A percentile compares a stretch with the other conserved stretches of the same genome.
Evolutionary conservation across 1,140 invertebrate genomes (phyloP).

Genomic region (Aplysia californica): DNA sequence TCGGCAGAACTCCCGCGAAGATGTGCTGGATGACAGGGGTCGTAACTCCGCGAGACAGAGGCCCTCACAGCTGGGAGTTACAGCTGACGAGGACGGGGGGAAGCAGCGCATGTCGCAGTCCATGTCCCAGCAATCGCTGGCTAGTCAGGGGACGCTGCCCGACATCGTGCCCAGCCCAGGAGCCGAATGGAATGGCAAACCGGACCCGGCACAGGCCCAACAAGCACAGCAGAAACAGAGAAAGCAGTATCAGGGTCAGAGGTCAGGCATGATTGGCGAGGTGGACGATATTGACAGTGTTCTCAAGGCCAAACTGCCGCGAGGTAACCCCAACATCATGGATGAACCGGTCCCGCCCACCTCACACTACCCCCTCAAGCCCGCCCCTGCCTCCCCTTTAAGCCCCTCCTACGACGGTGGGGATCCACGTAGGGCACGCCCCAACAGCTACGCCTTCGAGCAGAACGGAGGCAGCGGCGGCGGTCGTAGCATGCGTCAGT

Average conservation of each 20-base stretch:
- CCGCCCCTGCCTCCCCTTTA: conserved; percentile 39
- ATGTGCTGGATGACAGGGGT: conserved; percentile 47
- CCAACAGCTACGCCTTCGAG: conserved; percentile 43
- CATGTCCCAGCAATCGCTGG: conserved; percentile 43
- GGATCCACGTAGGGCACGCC: conserved; percentile 24
- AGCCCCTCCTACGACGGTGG: conserved; percentile 1
- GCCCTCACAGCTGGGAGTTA: conserved; percentile 48
- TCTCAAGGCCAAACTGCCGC: conserved; percentile 35
- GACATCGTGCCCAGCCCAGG: conserved; percentile 49
- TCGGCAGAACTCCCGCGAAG: conserved; percentile 54
- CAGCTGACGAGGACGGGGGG: conserved; percentile 29
- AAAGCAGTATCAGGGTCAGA: conserved; percentile 33
- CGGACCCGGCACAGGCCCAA: too few species aligned
- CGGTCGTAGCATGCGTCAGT: conserved; percentile 25
- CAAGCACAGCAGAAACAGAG: conserved; percentile 34
- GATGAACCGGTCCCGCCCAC: conserved; percentile 56
- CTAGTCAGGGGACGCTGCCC: too few species aligned
- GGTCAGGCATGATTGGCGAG: conserved; percentile 48
- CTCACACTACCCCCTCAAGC: conserved; percentile 52
- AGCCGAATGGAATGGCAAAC: conserved; percentile 13
- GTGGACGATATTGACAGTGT: conserved; percentile 62
- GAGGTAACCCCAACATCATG: conserved; percentile 43
- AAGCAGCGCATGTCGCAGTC: conserved; percentile 28
- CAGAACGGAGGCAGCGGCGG: background rate
- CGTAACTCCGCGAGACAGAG: conserved; percentile 32